Evolutionary conservation across 2,888 invertebrate genomes (phyloP), one percentile per base, ranked within the genome.

Genomic region (Molorchus minor): DNA sequence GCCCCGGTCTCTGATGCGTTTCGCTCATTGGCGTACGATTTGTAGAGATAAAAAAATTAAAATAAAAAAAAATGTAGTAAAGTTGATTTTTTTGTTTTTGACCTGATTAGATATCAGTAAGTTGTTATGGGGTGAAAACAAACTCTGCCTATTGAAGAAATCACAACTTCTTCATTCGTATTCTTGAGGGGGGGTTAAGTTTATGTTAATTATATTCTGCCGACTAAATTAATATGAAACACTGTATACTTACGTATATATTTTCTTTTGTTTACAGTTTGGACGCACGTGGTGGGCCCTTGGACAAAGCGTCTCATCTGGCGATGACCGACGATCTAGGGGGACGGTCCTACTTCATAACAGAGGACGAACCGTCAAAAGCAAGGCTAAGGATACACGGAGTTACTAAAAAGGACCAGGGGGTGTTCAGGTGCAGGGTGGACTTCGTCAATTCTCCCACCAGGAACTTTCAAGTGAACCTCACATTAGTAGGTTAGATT

Each of bases 391-490:
- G 88, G 67, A 87, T 93, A 68, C 87, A 88, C 74, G 86, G 88
- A 72, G 90, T 92, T 58, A 86, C 86, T 56, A 80, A 84, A 38
- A 84, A 86, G 19, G 94, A 95, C 73, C 92, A 93, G 71, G 95
- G 94, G 2, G 82, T 92, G 35, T 96, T 93, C 79, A 85, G 95
- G 56, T 95, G 95, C 79, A 84, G 95, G 69, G 91, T 95, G 67
- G 95, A 96, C 82, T 96, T 94, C 77, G 86, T 90, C 61, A 90
- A 94, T 80, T 92, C 93, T 0, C 94, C 94, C 0, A 95, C 95
- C 0, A 87, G 91, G 73, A 95, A 95, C 80, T 93, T 90, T 75
- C 86, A 88, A 75, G 89, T 94, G 75, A 94, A 93, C 78, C 85
- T 95, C 70, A 93, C 92, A 70, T 88, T 96, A 77, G 89, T 95